A percentile compares a stretch with the other conserved stretches of the same genome.
phyloP scores from a whole-genome alignment of 2,113 vertebrate species.

The Rutilus rutilus region DNA sequence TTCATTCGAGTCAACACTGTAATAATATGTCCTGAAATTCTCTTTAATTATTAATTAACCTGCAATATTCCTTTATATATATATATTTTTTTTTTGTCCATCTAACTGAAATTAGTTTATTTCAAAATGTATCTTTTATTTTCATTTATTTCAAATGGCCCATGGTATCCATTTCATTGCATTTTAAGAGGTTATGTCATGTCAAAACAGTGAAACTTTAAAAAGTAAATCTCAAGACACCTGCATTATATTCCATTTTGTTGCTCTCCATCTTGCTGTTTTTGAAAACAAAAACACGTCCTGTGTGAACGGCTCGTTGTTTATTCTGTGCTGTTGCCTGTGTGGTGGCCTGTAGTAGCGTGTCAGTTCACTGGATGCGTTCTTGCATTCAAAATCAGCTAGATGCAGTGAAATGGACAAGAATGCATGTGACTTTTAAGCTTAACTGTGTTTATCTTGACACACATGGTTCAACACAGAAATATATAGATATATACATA shows the following conservation, averaged over 20 bases:
- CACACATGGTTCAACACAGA: not conserved
- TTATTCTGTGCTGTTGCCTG: not conserved
- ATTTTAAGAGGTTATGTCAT: not conserved
- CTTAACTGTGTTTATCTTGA: not conserved
- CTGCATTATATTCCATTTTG: too few relatives aligned
- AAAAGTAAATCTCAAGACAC: not conserved
- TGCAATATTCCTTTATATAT: not conserved
- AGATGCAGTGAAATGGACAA: not conserved
- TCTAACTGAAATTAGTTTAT: not conserved
- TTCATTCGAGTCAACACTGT: not conserved
- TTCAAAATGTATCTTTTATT: too few relatives aligned
- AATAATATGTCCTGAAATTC: not conserved
- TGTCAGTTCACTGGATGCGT: not conserved
- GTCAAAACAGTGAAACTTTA: slow-evolving; percentile 6
- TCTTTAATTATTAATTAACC: not conserved
- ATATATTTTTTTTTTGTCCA: not conserved
- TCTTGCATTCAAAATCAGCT: not conserved
- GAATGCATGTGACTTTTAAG: not conserved
- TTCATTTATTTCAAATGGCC: too few relatives aligned
- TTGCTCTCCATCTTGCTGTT: not conserved
- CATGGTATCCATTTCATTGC: too few relatives aligned
- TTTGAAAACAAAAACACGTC: slow-evolving; percentile 3
- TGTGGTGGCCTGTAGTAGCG: slow-evolving; percentile 7
- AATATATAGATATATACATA: too few relatives aligned
- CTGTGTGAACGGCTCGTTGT: slow-evolving; percentile 15